phyloP scores from a whole-genome alignment of 1,140 invertebrate species.

The Listronotus oregonensis region DNA sequence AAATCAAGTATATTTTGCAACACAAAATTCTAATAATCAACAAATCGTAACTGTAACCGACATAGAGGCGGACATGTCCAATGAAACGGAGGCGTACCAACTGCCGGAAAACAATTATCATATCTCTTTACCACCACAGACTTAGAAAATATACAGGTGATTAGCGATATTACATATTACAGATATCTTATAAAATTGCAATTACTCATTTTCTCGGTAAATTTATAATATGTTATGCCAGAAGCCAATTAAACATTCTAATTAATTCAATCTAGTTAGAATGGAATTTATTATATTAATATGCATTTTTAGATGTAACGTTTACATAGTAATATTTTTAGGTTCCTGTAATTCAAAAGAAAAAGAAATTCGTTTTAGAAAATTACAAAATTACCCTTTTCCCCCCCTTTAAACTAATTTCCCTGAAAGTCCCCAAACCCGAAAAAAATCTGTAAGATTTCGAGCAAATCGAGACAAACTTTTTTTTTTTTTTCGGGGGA shows the following conservation, averaged over 20 bases:
- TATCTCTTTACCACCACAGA: slow-evolving; percentile 3
- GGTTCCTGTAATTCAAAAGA: no score
- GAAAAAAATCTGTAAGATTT: no score
- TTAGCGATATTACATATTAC: slow-evolving; percentile 6
- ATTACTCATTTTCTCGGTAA: slow-evolving; percentile 17
- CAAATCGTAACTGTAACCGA: slow-evolving; percentile 19
- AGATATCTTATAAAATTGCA: slow-evolving; percentile 19
- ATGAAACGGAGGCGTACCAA: slow-evolving; percentile 23
- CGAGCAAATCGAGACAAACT: no score
- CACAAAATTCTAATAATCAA: slow-evolving; percentile 5
- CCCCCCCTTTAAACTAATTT: no score
- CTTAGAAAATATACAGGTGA: slow-evolving; percentile 2
- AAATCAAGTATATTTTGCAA: neutral
- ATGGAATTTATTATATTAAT: no score
- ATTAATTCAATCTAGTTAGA: no score
- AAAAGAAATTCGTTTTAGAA: no score
- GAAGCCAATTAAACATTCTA: slow-evolving; percentile 6
- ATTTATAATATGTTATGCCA: slow-evolving; percentile 3
- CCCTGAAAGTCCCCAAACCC: no score
- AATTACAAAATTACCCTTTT: no score
- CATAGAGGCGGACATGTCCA: slow-evolving; percentile 23
- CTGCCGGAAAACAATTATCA: slow-evolving; percentile 28
- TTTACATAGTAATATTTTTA: no score
- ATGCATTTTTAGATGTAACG: no score
- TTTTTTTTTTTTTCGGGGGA: no score